Evolutionary conservation across 2,797 vertebrate species (phyloP), one percentile per base, ranked within the genome.

Genomic region (Crocodylus rhombifer): DNA sequence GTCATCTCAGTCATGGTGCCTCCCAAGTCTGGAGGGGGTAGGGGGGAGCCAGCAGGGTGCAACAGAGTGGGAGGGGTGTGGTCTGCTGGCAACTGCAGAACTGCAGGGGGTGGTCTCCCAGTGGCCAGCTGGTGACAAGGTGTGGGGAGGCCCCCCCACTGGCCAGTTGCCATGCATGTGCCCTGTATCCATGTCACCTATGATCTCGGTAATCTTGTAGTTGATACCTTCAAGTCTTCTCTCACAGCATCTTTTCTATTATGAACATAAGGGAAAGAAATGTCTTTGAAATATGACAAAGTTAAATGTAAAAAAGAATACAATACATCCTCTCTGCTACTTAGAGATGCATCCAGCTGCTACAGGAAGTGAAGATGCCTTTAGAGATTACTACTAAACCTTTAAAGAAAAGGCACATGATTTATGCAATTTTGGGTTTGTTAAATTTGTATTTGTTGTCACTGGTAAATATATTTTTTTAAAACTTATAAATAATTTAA

Each of bases 401-500:
- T 80, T 78, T 67, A 92, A 91, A 30, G 55, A 14, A 79, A 78
- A 69, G 80, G 62, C 61, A 8, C 5, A 4, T 1, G 30, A 28
- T 8, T 86, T 77, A 91, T 1, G 0, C 74, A 82, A 56, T 80
- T 65, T 64, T 64, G 14, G n/a, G n/a, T 28, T 65, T 65, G n/a
- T 63, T 87, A 51, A 13, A 63, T 42, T 65, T 61, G 62, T 18
- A 91, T 87, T 90, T 87, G 17, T 58, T 95, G 84, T 67, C 56
- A 36, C 20, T 28, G 5, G 93, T 81, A 83, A 84, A 51, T 51
- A 51, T 51, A 87, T 77, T 84, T 81, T 86, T 94, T 87, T 33
- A 93, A 79, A 90, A 51, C 36, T 42, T 81, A 62, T 15, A 9
- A 95, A 90, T 92, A 80, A 92, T 94, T 95, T 94, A 95, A 89